Evolutionary conservation across 1,140 invertebrate genomes (phyloP), one percentile per base, ranked within the genome.

Genomic region (Ceratitis capitata): DNA sequence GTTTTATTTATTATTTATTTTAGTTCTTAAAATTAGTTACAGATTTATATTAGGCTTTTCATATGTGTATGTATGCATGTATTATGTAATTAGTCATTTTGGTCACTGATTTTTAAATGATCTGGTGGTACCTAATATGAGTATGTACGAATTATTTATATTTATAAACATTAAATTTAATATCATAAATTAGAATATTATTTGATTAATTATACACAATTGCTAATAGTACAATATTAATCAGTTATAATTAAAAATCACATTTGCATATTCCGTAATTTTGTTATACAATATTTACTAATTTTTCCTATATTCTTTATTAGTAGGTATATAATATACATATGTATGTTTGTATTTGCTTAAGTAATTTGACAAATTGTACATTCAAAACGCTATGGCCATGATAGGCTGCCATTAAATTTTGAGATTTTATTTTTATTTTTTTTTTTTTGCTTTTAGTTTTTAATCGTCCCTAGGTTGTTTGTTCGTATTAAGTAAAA

Each of bases 211-310:
- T 84, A 84, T 78, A 42, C 69, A 78, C 69, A 78, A 78, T 78
- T 47, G 69, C 69, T 78, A 78, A 78, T 45, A 78, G 69, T 78
- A 78, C 45, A n/a, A 45, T 78, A 42, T 78, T 78, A 78, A 45
- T 64, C 58, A 64, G 58, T 78, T 78, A 78, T 69, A 69, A 69
- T 78, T 78, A 64, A 84, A 84, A 84, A 84, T 84, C 83, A 84
- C 83, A 84, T 61, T 84, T 64, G 29, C 83, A 61, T 84, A 84
- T 84, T 84, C 56, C 56, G 32, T 61, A 58, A 84, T 53, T 84
- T 84, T 47, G 86, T 56, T 74, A 39, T 86, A 39, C 49, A 53
- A 78, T 85, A 87, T 85, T 83, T 23, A 58, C 53, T 83, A 51
- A 53, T 29, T 83, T 53, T 83, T 83, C 10, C 53, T 83, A 83